Base-by-base conservation (phyloP, 2,113 vertebrate species). In the Syngnathus typhle region DNA sequence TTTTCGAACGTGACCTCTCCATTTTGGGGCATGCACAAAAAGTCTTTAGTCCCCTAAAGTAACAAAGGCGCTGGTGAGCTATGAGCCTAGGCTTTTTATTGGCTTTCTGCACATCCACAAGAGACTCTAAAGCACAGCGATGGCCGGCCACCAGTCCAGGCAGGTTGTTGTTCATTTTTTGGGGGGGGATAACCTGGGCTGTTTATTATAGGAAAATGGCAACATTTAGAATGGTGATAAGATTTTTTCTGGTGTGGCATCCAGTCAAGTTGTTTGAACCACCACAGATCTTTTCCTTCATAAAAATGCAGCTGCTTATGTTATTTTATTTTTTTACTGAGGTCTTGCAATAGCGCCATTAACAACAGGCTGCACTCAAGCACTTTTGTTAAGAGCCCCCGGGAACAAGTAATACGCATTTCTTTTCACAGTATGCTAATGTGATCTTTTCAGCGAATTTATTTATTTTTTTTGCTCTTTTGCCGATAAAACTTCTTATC, bases 381-480 rank as follows among this genome's bases (percentile, higher is more conserved):
- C 60, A 43, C 38, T 66, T 65, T 63, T 67, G 37, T 69, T 43
- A 58, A 77, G 38, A 67, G 77, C 79, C 70, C 73, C 6, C 1
- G 76, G 80, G 51, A 73, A 64, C 18, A 70, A 67, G 54, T 32
- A 1, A 67, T 60, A 76, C 18, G 36, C 21, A 41, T 76, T 73
- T 79, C 80, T 80, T 79, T 74, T 71, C 60, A 62, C 70, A 64
- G 60, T 77, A 67, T 84, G 76, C 60, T 63, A 71, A 81, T 84
- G 64, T 67, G 27, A 71, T 77, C 44, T 67, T 73, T 81, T 73
- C 66, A 65, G 66, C 46, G 37, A 59, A 66, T 65, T 65, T 23
- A 23, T 23, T 1, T 23, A 23, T 23, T 23, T 32, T 32, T 59
- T 72, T 75, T 79, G 49, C 56, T 73, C 63, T 58, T 10, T 59